Evolutionary conservation across 2,888 invertebrate genomes (phyloP), one percentile per base, ranked within the genome.

Genomic region (Eristalis arbustorum): DNA sequence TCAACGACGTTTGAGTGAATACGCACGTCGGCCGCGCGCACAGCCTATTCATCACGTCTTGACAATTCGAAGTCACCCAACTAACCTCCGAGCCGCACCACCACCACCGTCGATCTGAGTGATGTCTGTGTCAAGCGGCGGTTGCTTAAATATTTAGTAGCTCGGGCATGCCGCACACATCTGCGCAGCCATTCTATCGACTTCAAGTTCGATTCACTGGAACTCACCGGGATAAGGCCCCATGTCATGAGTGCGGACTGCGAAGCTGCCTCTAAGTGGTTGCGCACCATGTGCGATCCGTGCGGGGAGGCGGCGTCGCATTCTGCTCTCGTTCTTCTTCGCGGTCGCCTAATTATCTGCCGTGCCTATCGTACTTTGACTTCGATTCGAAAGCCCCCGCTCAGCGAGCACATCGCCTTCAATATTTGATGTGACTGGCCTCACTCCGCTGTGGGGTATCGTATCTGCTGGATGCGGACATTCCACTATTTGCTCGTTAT

Each of bases 401-500:
- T 18, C 25, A 8, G 31, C 31, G 31, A 10, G 31, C 31, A 31
- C 31, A 31, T 31, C 31, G 77, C 59, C 71, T 87, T 87, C 63
- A 87, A 87, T 87, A 87, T 82, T 87, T 78, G 57, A 87, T 82
- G 63, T 77, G 23, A 28, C 62, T 68, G 18, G 61, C 28, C 73
- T n/a, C 28, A 61, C 49, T 73, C 18, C 63, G 22, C 11, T n/a
- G 42, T 31, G n/a, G 13, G 10, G 56, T 3, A n/a, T n/a, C 42
- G 13, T 69, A 56, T 84, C n/a, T 37, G 25, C 42, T 64, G 22
- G 34, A 74, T 74, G 73, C 69, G 77, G 78, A 78, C 78, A 85
- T 82, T 82, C 76, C 69, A 78, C 69, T 85, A 87, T 87, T 87
- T 87, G 78, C 85, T 87, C 82, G 85, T 82, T 82, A 87, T 87